Percentiles rank a stretch among this genome's conserved stretches.
These are phyloP conservation scores for Aramus guarauna DNA, from an alignment of 2,113 vertebrate genomes.

Conservation along the genomic window DNA sequence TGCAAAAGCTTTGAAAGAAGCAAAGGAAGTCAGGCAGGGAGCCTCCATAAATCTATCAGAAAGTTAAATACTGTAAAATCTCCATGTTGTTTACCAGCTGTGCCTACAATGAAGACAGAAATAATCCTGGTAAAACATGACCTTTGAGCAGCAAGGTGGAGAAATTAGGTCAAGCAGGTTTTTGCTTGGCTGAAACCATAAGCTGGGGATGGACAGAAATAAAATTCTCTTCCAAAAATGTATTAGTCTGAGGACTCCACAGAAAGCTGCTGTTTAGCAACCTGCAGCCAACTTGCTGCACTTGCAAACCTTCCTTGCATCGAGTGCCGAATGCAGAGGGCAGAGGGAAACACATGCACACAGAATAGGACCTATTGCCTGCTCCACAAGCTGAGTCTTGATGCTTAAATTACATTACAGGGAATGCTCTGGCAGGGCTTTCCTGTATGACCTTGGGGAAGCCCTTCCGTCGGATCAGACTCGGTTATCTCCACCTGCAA, in stretches of 20 bases:
- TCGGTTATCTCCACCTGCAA: background rate
- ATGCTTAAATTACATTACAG: background rate
- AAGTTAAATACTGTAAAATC: slow-evolving; percentile 67
- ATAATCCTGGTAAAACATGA: slow-evolving; percentile 58
- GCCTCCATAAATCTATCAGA: slow-evolving; percentile 49
- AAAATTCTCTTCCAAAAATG: slow-evolving; percentile 16
- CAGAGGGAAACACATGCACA: background rate
- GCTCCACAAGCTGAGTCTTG: background rate
- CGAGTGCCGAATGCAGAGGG: rapidly evolving
- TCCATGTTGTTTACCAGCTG: slow-evolving; percentile 58
- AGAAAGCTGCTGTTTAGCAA: background rate
- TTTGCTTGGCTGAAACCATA: slow-evolving; percentile 45
- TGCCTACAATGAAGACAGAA: slow-evolving; percentile 44
- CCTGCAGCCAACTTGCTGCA: background rate
- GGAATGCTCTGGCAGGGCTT: background rate
- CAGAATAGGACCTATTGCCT: background rate
- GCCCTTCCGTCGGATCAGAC: background rate
- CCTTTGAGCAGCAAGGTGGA: slow-evolving; percentile 62
- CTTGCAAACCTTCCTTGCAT: background rate
- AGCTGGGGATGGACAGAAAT: slow-evolving; percentile 35
- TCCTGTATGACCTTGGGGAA: background rate
- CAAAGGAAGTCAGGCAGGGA: slow-evolving; percentile 22
- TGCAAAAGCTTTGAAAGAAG: slow-evolving; percentile 6
- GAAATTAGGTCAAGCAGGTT: slow-evolving; percentile 61
- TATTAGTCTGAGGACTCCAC: background rate